Evolutionary conservation across 2,797 vertebrate species (phyloP).

Genomic region (Acipenser oxyrinchus): DNA sequence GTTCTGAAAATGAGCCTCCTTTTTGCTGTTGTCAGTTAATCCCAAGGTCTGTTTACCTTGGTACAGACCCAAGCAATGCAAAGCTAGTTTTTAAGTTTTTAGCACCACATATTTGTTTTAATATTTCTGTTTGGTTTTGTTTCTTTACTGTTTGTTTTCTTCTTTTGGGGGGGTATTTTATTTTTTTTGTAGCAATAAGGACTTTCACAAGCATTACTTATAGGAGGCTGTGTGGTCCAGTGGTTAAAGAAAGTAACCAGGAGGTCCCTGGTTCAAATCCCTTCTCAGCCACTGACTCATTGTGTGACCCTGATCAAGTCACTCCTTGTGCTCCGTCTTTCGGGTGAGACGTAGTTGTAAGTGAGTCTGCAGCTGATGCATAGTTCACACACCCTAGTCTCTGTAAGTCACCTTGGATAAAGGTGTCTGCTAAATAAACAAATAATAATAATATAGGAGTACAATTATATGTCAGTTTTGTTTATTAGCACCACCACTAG

Average conservation of each 20-base stretch:
- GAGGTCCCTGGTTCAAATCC: no score
- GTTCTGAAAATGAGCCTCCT: slow-evolving; percentile 52
- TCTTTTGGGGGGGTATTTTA: neutral
- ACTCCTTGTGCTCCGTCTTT: no score
- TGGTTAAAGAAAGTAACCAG: no score
- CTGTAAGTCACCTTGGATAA: no score
- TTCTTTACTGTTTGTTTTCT: neutral
- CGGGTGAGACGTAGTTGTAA: no score
- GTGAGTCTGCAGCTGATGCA: no score
- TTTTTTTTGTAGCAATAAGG: neutral
- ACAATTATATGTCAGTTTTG: neutral
- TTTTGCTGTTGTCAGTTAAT: slow-evolving; percentile 58
- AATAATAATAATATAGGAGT: neutral
- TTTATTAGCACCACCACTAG: neutral
- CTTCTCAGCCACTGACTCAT: no score
- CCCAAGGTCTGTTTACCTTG: slow-evolving; percentile 60
- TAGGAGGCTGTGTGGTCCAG: no score
- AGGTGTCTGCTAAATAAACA: no score
- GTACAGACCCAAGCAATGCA: slow-evolving; percentile 31
- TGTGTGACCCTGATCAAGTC: no score
- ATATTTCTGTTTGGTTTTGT: neutral
- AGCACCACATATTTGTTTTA: neutral
- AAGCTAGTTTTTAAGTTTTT: neutral
- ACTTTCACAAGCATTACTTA: neutral
- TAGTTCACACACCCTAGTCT: no score